A percentile compares a stretch with the other conserved stretches of the same genome.
These are phyloP conservation scores for Momotus momota DNA, from an alignment of 2,797 vertebrate species.

Conservation along the genomic window DNA sequence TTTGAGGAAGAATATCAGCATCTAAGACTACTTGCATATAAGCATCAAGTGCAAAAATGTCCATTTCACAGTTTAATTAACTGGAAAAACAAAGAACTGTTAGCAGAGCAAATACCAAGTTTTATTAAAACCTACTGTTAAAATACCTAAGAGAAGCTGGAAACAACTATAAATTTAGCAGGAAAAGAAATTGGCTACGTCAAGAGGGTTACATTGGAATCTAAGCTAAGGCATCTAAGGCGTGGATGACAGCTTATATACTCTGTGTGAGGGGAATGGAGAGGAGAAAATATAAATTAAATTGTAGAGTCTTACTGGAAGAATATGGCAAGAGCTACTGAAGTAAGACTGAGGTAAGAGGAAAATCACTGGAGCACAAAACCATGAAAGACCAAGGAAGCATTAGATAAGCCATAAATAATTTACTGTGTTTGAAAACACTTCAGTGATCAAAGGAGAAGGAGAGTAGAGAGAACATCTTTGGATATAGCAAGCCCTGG, in stretches of 20 bases:
- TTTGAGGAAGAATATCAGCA: neutral
- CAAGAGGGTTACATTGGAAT: neutral
- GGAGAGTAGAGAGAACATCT: neutral
- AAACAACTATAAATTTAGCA: neutral
- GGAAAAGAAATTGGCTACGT: neutral
- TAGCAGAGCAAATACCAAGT: neutral
- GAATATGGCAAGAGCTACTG: neutral
- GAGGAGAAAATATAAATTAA: neutral
- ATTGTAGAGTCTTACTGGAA: neutral
- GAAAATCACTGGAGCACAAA: conserved; percentile 8
- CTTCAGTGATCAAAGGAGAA: neutral
- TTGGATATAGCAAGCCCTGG: neutral
- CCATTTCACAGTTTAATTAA: neutral
- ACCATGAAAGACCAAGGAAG: neutral
- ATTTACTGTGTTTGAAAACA: neutral
- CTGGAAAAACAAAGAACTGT: neutral
- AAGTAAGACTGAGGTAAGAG: neutral
- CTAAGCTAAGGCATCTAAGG: neutral
- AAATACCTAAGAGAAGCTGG: neutral
- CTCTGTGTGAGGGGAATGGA: neutral
- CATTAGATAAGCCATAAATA: neutral
- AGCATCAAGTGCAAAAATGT: neutral
- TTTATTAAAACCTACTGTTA: neutral
- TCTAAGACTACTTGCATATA: neutral
- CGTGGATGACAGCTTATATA: neutral